These are phyloP conservation scores for Volucella bombylans DNA, from an alignment of 2,888 invertebrate species.

Conservation along the genomic window DNA sequence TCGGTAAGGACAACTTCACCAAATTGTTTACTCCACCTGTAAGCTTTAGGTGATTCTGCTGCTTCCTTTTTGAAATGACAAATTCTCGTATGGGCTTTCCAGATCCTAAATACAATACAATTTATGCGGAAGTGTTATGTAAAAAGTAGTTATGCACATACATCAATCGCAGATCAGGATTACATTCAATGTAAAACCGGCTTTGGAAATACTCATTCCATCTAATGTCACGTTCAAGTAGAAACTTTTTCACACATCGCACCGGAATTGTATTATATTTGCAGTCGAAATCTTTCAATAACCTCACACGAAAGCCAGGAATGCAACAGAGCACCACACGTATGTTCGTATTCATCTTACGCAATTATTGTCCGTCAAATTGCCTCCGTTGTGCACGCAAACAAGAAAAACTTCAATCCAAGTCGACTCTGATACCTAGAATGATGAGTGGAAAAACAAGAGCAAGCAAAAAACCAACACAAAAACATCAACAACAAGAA, in stretches of 20 bases:
- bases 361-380: constrained; percentile 67
- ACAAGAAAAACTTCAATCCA: constrained; percentile 25
- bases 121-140: no score
- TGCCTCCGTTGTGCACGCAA: constrained; percentile 54
- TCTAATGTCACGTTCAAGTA: not conserved
- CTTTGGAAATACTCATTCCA: no score
- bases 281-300: not conserved
- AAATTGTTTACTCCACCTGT: no score
- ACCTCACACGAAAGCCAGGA: not conserved
- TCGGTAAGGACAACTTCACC: no score
- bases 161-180: no score
- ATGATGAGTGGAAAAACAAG: constrained; percentile 50
- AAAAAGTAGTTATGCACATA: no score
- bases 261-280: not conserved
- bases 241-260: not conserved
- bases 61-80: no score
- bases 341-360: constrained; percentile 44
- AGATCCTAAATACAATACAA: no score
- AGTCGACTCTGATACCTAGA: constrained; percentile 37
- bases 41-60: no score
- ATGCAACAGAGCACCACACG: not conserved
- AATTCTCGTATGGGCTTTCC: no score
- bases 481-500: constrained; percentile 36
- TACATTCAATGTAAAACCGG: no score
- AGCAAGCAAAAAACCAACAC: not conserved